Percentiles rank a stretch among this genome's conserved stretches.
These are phyloP conservation scores for Brachyptera risi DNA, from an alignment of 2,888 invertebrate species.

Conservation along the genomic window DNA sequence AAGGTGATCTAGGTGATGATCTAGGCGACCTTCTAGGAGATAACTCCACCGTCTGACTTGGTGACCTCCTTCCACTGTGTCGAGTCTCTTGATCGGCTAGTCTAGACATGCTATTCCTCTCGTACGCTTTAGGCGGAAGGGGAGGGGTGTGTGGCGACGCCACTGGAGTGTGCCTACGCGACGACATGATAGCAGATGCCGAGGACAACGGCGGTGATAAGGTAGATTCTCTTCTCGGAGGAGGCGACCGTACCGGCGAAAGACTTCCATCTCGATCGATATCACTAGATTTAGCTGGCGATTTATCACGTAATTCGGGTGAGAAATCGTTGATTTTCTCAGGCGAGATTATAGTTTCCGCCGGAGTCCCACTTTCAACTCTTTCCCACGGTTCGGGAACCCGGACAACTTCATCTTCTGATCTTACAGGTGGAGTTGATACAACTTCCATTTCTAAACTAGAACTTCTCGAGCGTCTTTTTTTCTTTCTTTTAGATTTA, in stretches of 20 bases:
- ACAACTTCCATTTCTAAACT: slow-evolving; percentile 43
- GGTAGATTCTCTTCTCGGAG: too few species aligned
- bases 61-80: slow-evolving; percentile 29
- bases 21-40: neutral
- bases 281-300: too few species aligned
- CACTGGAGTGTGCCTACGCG: too few species aligned
- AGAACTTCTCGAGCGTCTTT: slow-evolving; percentile 59
- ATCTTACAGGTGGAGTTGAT: slow-evolving; percentile 1
- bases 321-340: too few species aligned
- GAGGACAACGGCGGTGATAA: too few species aligned
- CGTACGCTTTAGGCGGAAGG: slow-evolving; percentile 53
- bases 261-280: neutral
- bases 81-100: slow-evolving; percentile 44
- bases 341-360: too few species aligned
- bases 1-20: neutral
- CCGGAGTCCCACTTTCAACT: too few species aligned
- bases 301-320: too few species aligned
- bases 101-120: slow-evolving; percentile 48
- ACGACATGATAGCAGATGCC: too few species aligned
- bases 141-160: slow-evolving; percentile 68
- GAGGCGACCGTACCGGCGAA: neutral
- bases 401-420: neutral
- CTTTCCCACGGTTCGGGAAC: neutral
- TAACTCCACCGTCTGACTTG: slow-evolving; percentile 26
- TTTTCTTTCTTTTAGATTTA: neutral